A percentile compares a stretch with the other conserved stretches of the same genome.
Evolutionary conservation across 2,888 invertebrate species (phyloP).

Genomic region (Crocallis elinguaria): DNA sequence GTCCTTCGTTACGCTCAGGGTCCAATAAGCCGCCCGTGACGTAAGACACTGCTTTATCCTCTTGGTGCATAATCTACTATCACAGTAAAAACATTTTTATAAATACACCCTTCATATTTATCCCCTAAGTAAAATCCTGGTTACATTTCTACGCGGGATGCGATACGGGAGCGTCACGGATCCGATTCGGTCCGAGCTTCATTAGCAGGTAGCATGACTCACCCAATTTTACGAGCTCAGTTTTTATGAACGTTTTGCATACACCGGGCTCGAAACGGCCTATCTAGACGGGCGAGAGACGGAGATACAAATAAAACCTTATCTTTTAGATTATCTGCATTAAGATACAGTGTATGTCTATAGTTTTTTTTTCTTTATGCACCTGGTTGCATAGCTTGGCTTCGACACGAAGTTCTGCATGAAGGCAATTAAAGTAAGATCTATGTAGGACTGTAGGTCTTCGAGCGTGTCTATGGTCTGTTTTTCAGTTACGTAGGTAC

Average conservation of each 20-base stretch:
- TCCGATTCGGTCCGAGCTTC: conserved; percentile 29
- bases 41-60: no score
- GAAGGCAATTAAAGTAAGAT: no score
- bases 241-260: conserved; percentile 26
- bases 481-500: no score
- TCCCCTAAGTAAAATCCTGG: not conserved
- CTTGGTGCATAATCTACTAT: no score
- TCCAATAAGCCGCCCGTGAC: no score
- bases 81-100: no score
- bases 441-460: no score
- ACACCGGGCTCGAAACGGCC: conserved; percentile 12
- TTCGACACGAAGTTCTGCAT: no score
- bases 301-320: conserved; percentile 16
- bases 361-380: not conserved
- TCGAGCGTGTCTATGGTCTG: no score
- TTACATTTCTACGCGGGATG: conserved; percentile 14
- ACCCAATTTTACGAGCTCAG: conserved; percentile 27
- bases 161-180: conserved; percentile 25
- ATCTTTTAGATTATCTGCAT: conserved; percentile 14
- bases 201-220: conserved; percentile 36
- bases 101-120: not conserved
- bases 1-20: no score
- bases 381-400: no score
- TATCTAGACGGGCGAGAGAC: conserved; percentile 27
- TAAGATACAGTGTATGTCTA: not conserved